Evolutionary conservation across 2,797 vertebrate species (phyloP), one percentile per base, ranked within the genome.

Genomic region (Enteromius fasciolatus): DNA sequence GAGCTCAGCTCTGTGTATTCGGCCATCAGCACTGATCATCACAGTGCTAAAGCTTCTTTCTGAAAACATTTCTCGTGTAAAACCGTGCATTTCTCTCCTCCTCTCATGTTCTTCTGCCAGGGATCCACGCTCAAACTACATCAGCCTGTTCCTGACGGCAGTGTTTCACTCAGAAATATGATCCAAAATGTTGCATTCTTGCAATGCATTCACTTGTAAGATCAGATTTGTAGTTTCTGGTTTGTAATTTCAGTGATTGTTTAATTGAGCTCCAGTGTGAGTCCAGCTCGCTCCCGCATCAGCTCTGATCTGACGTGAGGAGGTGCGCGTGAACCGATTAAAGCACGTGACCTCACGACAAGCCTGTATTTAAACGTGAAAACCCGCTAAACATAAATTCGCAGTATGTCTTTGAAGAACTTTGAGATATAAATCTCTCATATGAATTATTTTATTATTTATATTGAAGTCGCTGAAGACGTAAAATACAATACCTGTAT

Each of bases 1-100:
- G 73, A 76, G 52, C 17, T 76, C 8, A 76, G 54, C 54, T 25
- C 48, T 76, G n/a, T 76, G 36, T 44, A 8, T 61, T 36, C 73
- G 2, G 36, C 36, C 73, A 76, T 76, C 52, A 41, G 73, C n/a
- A 76, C 52, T 59, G 52, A 75, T 75, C 10, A 59, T 25, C 33
- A 54, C 48, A 76, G 36, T 25, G 73, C 33, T 36, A 14, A 48
- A 73, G 52, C 18, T 61, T 67, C 17, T 80, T 72, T 54, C 36
- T 1, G 3, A 41, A 46, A 70, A 31, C n/a, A 72, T 66, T 78
- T 52, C 48, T 54, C 23, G 36, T 50, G 59, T 82, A 64, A 31
- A 48, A 44, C n/a, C 2, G 12, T 3, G 33, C 33, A 59, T 5
- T 33, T 36, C 36, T 36, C 36, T 36, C 36, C 36, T 36, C 36